These are phyloP conservation scores for Drosophila melanica DNA, from an alignment of 1,140 invertebrate species.

Conservation along the genomic window DNA sequence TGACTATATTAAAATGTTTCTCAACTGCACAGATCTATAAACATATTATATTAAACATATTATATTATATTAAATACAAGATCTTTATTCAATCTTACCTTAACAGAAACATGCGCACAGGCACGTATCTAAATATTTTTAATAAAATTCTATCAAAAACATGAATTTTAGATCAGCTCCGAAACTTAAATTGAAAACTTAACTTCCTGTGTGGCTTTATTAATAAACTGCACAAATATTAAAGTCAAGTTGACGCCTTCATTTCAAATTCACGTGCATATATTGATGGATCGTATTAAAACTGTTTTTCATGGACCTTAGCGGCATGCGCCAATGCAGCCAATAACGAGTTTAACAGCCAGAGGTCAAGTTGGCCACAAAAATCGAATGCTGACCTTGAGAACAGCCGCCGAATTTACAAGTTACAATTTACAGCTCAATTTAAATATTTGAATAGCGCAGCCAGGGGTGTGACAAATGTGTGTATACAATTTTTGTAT, in stretches of 20 bases:
- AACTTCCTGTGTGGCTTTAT: slow-evolving; percentile 33
- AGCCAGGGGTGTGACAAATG: slow-evolving; percentile 33
- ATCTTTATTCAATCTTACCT: too few relatives aligned
- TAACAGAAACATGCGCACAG: neutral
- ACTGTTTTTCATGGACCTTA: slow-evolving; percentile 44
- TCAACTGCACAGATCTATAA: slow-evolving; percentile 7
- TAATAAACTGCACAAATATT: slow-evolving; percentile 17
- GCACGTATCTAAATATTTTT: slow-evolving; percentile 23
- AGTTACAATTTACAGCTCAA: slow-evolving; percentile 73
- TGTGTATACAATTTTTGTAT: slow-evolving; percentile 6
- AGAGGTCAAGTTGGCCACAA: slow-evolving; percentile 50
- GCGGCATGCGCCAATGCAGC: slow-evolving; percentile 49
- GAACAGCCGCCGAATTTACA: slow-evolving; percentile 66
- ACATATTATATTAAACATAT: too few relatives aligned
- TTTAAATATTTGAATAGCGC: slow-evolving; percentile 72
- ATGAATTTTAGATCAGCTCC: slow-evolving; percentile 10
- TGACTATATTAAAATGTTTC: neutral
- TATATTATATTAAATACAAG: too few relatives aligned
- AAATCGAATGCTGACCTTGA: slow-evolving; percentile 61
- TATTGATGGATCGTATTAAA: slow-evolving; percentile 38
- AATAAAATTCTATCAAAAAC: slow-evolving; percentile 4
- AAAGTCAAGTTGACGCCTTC: slow-evolving; percentile 4
- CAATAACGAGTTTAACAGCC: slow-evolving; percentile 15
- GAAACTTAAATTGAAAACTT: neutral
- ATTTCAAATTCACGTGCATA: slow-evolving; percentile 55